These are phyloP conservation scores for Cyrtodaria siliqua DNA, from an alignment of 2,888 invertebrate genomes.

Conservation along the genomic window DNA sequence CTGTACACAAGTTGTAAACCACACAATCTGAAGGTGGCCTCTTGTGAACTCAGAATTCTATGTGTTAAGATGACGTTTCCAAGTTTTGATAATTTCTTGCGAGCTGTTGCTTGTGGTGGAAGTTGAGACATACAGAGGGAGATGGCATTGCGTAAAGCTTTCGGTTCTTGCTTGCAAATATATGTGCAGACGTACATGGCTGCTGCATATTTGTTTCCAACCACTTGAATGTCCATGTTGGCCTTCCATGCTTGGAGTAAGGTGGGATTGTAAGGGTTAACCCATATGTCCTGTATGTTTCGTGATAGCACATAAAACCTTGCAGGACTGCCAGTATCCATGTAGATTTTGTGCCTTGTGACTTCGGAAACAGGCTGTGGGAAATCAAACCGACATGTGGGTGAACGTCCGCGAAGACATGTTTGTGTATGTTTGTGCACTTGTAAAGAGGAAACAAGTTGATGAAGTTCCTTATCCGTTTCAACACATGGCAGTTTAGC, in stretches of 20 bases:
- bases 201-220: slow-evolving; percentile 21
- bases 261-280: slow-evolving; percentile 11
- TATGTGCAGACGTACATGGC: slow-evolving; percentile 16
- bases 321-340: slow-evolving; percentile 11
- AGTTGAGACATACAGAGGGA: not conserved
- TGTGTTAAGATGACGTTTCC: slow-evolving; percentile 25
- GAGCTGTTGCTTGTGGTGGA: not conserved
- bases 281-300: not conserved
- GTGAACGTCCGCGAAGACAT: not conserved
- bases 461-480: not conserved
- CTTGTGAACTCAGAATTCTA: slow-evolving; percentile 17
- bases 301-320: slow-evolving; percentile 10
- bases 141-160: not conserved
- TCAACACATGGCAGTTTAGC: slow-evolving; percentile 1
- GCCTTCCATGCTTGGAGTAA: slow-evolving; percentile 7
- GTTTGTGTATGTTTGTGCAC: slow-evolving; percentile 5
- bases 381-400: slow-evolving; percentile 18
- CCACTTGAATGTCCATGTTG: slow-evolving; percentile 17
- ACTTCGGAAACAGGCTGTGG: not conserved
- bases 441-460: not conserved
- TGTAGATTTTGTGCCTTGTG: not conserved
- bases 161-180: slow-evolving; percentile 11
- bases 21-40: slow-evolving; percentile 13
- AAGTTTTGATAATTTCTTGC: slow-evolving; percentile 15
- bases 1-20: slow-evolving; percentile 9